Conservation (phyloP, 2,888 invertebrate species). For the Mesorhabditis sp. region DNA sequence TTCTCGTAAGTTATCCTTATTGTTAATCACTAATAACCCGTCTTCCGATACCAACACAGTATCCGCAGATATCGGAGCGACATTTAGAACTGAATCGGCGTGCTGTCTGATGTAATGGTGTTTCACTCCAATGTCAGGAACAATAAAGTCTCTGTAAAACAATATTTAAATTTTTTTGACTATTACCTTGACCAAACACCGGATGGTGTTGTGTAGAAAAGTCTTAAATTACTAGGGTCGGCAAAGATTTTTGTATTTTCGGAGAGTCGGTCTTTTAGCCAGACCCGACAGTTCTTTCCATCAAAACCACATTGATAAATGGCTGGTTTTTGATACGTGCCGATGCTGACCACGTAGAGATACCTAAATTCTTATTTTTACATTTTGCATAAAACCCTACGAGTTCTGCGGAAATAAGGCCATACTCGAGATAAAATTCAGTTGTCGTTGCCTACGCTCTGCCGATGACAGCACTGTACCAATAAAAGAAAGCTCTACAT, state of each 20-base stretch:
- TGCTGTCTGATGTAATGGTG: background rate
- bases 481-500: too few species aligned
- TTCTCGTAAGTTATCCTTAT: background rate
- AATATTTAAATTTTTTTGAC: background rate
- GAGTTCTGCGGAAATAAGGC: too few species aligned
- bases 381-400: too few species aligned
- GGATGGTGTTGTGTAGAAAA: background rate
- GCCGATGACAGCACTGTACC: too few species aligned
- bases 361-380: too few species aligned
- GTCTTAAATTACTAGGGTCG: background rate
- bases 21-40: background rate
- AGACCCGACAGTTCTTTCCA: background rate
- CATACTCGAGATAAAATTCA: too few species aligned
- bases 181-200: background rate
- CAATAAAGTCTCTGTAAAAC: background rate
- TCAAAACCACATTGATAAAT: slow-evolving; percentile 4
- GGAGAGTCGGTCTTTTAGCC: background rate
- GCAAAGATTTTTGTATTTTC: background rate
- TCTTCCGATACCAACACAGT: too few species aligned
- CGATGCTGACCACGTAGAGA: too few species aligned
- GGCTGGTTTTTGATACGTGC: background rate
- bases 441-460: too few species aligned
- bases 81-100: background rate
- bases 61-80: background rate
- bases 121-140: background rate